phyloP scores from a whole-genome alignment of 1,140 invertebrate species.

The Phortica variegata region DNA sequence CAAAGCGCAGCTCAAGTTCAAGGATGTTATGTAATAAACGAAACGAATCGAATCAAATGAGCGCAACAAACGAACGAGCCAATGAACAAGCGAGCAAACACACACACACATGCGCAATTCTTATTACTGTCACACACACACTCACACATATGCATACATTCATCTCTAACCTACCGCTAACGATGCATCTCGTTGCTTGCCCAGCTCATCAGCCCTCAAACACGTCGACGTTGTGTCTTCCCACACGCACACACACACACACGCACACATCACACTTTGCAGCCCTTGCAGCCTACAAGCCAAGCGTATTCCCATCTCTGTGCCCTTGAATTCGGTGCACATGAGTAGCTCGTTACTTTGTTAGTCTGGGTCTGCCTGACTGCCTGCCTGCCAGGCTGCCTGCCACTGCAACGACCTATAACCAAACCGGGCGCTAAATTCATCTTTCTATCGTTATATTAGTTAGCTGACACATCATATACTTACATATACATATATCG shows the following conservation, averaged over 20 bases:
- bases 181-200: too few species aligned
- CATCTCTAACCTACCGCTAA: not conserved
- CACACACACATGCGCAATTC: not conserved
- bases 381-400: too few species aligned
- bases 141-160: not conserved
- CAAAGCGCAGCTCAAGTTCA: constrained; percentile 51
- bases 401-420: too few species aligned
- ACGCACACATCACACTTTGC: constrained; percentile 11
- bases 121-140: too few species aligned
- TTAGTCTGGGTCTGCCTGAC: too few species aligned
- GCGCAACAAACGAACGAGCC: constrained; percentile 13
- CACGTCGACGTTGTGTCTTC: constrained; percentile 16
- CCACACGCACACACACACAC: not conserved
- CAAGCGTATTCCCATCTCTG: too few species aligned
- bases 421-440: constrained; percentile 40
- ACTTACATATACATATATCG: constrained; percentile 1
- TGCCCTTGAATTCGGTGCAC: not conserved
- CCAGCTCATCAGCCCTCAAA: not conserved
- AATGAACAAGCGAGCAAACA: not conserved
- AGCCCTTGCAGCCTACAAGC: constrained; percentile 22
- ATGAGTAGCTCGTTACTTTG: constrained; percentile 4
- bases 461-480: constrained; percentile 23
- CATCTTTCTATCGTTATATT: too few species aligned
- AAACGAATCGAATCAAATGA: constrained; percentile 9
- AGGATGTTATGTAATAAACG: constrained; percentile 54